Percentiles rank a stretch among this genome's conserved stretches.
These are phyloP conservation scores for Camelus bactrianus DNA, from an alignment of 2,113 vertebrate species.

Conservation along the genomic window DNA sequence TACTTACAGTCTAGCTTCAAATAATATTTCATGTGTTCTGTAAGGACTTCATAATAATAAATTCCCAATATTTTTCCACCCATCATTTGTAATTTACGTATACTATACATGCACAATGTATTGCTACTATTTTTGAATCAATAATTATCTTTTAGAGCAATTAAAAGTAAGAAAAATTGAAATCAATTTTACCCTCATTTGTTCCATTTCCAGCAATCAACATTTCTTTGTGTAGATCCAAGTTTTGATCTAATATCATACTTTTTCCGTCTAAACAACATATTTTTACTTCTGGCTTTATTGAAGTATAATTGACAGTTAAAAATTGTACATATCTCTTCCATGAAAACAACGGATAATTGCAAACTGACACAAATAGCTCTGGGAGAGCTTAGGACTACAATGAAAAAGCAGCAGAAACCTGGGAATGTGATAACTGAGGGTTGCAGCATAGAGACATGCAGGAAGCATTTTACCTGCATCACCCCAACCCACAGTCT, in stretches of 20 bases:
- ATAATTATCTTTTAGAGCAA: not conserved
- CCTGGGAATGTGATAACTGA: not conserved
- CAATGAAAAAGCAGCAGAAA: not conserved
- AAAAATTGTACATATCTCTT: not conserved
- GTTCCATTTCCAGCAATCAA: not conserved
- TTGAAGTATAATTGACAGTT: not conserved
- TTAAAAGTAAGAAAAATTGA: not conserved
- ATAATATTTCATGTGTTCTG: not conserved
- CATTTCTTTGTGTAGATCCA: not conserved
- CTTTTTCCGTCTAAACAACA: not conserved
- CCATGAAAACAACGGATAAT: not conserved
- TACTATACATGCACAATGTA: not conserved
- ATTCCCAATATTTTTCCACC: not conserved
- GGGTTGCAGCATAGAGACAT: not conserved
- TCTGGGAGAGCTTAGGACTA: not conserved
- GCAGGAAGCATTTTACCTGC: not conserved
- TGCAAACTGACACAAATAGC: not conserved
- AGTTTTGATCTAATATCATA: not conserved
- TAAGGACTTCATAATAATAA: not conserved
- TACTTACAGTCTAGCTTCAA: not conserved
- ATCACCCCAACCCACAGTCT: not conserved
- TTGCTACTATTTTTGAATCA: not conserved
- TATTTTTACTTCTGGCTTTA: not conserved
- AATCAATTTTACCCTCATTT: conserved; percentile 36
- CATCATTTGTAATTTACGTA: not conserved